Evolutionary conservation across 2,888 invertebrate species (phyloP), one percentile per base, ranked within the genome.

Genomic region (Limenitis camilla): DNA sequence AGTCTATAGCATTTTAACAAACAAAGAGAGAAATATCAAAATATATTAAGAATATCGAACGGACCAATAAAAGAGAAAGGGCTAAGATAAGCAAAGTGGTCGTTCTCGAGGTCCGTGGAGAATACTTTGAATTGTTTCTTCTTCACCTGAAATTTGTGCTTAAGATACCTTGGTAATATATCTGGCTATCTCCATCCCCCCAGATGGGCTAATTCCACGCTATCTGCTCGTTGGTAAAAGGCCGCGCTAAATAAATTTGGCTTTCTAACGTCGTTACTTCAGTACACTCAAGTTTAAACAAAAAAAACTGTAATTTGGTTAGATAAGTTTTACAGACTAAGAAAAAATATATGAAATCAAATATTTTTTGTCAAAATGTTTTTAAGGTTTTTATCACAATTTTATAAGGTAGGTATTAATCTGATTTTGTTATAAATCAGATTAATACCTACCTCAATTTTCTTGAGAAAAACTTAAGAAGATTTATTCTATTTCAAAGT

Each of bases 141-240:
- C 71, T 77, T 75, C 69, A 61, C 70, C 69, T 68, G 64, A 64
- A 68, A 75, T 72, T 74, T 69, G 68, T 78, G 83, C 79, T 74
- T 63, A 58, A 62, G 62, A 64, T 73, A 76, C 74, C 73, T 74
- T 63, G 64, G 77, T 69, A 76, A 82, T 82, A 83, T 73, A 80
- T 81, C 78, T 72, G 69, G 72, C 78, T 83, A 83, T 84, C 84
- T 78, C 64, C 77, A 78, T 75, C 79, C 75, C 74, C 79, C 76
- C 78, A 79, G 81, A 79, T 78, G 79, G 69, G 67, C 71, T 79
- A 79, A 76, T 74, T 72, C 72, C 62, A 60, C 65, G 75, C 79
- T 82, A 82, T 83, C 84, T 82, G 66, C 65, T 75, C 77, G 69
- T 71, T 58, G 69, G 68, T 63, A 71, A 78, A 79, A 82, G 79